Conservation (phyloP, 2,888 invertebrate genomes). For the Aspidiotus destructor region DNA sequence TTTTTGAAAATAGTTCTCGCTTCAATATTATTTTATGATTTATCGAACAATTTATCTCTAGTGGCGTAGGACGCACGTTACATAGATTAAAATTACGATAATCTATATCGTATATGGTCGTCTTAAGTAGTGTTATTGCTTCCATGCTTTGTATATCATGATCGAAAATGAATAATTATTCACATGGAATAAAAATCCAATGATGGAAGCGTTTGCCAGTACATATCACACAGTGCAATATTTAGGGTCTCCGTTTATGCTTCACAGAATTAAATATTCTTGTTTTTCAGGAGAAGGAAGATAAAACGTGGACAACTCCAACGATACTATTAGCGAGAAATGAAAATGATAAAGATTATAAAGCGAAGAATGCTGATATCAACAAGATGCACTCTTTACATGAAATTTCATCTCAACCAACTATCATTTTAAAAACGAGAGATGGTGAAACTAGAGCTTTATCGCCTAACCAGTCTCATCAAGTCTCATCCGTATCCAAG, state of each 20-base stretch:
- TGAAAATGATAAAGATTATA: constrained; percentile 23
- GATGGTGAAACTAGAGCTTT: constrained; percentile 53
- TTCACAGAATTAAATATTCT: constrained; percentile 3
- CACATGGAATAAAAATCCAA: no score
- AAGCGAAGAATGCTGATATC: not conserved
- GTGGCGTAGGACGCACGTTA: no score
- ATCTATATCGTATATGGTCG: no score
- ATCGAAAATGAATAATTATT: no score
- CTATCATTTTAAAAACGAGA: constrained; percentile 58
- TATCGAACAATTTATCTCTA: no score
- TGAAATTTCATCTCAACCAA: constrained; percentile 49
- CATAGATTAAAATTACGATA: no score
- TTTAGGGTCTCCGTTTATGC: constrained; percentile 2
- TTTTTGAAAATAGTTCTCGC: constrained; percentile 6
- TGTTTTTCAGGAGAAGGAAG: constrained; percentile 23
- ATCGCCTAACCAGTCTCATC: constrained; percentile 49
- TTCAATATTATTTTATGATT: not conserved
- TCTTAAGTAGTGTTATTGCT: no score
- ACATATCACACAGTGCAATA: no score
- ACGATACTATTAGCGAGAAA: constrained; percentile 18
- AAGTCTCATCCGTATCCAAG: constrained; percentile 35
- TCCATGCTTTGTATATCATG: no score
- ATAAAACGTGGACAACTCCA: constrained; percentile 23
- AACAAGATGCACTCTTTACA: constrained; percentile 39
- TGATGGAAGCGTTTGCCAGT: no score